phyloP scores from a whole-genome alignment of 2,113 vertebrate genomes.

The Glaucomys volans region DNA sequence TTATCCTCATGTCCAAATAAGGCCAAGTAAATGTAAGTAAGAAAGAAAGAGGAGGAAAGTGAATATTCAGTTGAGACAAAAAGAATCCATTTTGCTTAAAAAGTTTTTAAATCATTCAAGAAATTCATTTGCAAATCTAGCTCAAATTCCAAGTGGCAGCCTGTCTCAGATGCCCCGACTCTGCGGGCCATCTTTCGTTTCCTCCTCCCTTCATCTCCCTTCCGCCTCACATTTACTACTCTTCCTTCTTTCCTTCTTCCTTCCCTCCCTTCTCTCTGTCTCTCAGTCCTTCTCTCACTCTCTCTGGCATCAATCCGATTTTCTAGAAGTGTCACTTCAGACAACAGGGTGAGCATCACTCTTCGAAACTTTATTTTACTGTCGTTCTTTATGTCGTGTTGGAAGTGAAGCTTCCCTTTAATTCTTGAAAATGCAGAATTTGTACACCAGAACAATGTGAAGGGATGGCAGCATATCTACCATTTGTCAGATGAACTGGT shows the following conservation, averaged over 20 bases:
- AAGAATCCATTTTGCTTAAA: not conserved
- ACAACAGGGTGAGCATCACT: conserved; percentile 16
- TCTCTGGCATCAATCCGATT: not conserved
- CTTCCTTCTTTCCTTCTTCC: not conserved
- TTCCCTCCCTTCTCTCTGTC: not conserved
- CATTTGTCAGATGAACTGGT: not conserved
- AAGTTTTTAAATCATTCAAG: not conserved
- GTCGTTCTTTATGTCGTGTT: not conserved
- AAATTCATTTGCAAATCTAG: not conserved
- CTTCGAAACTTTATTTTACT: not conserved
- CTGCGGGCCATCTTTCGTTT: accelerated
- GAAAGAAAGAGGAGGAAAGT: conserved; percentile 50
- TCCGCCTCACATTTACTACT: no score
- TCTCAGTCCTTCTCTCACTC: not conserved
- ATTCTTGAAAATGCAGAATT: not conserved
- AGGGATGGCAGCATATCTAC: not conserved
- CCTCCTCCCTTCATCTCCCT: not conserved
- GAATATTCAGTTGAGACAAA: not conserved
- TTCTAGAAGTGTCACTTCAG: conserved; percentile 17
- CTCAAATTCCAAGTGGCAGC: conserved; percentile 33
- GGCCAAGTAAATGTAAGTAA: conserved; percentile 49
- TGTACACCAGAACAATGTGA: not conserved
- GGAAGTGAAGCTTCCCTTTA: not conserved
- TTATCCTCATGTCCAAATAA: conserved; percentile 53
- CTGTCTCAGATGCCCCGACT: not conserved